Evolutionary conservation across 2,797 vertebrate genomes (phyloP), one percentile per base, ranked within the genome.

Genomic region (Fringilla coelebs): DNA sequence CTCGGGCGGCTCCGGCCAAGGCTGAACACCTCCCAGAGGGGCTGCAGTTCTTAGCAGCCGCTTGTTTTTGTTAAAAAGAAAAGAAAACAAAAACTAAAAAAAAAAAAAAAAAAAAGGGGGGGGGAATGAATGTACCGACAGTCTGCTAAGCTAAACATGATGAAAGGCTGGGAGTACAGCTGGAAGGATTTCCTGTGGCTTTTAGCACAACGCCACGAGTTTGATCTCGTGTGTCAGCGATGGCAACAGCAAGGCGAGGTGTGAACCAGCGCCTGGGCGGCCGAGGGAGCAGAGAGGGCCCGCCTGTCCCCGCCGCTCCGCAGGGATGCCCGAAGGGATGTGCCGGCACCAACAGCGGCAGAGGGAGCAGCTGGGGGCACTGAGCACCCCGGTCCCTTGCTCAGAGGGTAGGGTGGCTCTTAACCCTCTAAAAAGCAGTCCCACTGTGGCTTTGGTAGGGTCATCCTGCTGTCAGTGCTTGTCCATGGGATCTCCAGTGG

Each of bases 311-410:
- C 0, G 5, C 11, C 36, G 26, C 70, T 31, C 25, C 0, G 71
- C 5, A 6, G 60, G 54, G 55, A 70, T 74, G 62, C 21, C 55
- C 6, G 3, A 0, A 36, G 58, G 63, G 40, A 41, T 29, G 77
- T 26, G 41, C 34, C 7, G 1, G 66, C 14, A 6, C 20, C 12
- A 6, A 7, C 14, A 13, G 17, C 6, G 9, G 51, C 4, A 2
- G 19, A 58, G n/a, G 24, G 16, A 36, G 13, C 11, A 1, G 2
- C 0, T 0, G 3, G 5, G 3, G 41, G 19, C 6, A 7, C 46
- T 4, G 34, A 49, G 48, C 31, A 3, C 19, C 40, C 46, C 28
- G 2, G 32, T 3, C 28, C 65, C 36, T 72, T 31, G 17, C 72
- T 74, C 13, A 7, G 13, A 43, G 31, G 2, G 22, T 13, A 70